phyloP scores from a whole-genome alignment of 1,140 invertebrate genomes.

The Laupala kohalensis region DNA sequence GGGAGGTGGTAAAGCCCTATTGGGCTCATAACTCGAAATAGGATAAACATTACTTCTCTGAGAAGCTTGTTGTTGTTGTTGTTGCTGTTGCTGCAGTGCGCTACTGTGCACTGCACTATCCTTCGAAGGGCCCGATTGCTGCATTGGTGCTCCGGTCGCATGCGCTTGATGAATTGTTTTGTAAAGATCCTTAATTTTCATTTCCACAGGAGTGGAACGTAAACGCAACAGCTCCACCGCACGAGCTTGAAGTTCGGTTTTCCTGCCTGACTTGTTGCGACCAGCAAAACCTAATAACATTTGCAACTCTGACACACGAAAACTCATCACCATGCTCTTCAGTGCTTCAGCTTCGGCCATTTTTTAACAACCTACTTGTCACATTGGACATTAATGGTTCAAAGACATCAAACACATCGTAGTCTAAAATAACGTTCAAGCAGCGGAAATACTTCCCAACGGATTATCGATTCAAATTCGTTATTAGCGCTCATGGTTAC shows the following conservation, averaged over 20 bases:
- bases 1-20: background rate
- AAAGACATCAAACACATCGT: background rate
- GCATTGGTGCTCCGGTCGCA: background rate
- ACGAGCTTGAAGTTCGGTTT: slow-evolving; percentile 69
- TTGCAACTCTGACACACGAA: slow-evolving; percentile 73
- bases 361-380: background rate
- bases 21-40: background rate
- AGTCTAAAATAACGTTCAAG: background rate
- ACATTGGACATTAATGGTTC: background rate
- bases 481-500: background rate
- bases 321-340: slow-evolving; percentile 68
- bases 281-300: slow-evolving; percentile 72
- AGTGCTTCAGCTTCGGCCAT: slow-evolving; percentile 23
- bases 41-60: background rate
- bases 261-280: slow-evolving; percentile 72
- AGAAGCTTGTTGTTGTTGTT: slow-evolving; percentile 1
- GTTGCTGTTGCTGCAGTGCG: slow-evolving; percentile 4
- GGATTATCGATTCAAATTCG: background rate
- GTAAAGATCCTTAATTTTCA: slow-evolving; percentile 74
- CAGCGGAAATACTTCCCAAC: background rate
- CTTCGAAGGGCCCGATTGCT: background rate
- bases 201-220: slow-evolving; percentile 52
- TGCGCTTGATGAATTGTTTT: slow-evolving; percentile 50
- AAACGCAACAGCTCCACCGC: slow-evolving; percentile 62
- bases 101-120: background rate